Percentiles rank a stretch among this genome's conserved stretches.
These are phyloP conservation scores for Drosophila paracracens DNA, from an alignment of 2,888 invertebrate genomes.

Conservation along the genomic window DNA sequence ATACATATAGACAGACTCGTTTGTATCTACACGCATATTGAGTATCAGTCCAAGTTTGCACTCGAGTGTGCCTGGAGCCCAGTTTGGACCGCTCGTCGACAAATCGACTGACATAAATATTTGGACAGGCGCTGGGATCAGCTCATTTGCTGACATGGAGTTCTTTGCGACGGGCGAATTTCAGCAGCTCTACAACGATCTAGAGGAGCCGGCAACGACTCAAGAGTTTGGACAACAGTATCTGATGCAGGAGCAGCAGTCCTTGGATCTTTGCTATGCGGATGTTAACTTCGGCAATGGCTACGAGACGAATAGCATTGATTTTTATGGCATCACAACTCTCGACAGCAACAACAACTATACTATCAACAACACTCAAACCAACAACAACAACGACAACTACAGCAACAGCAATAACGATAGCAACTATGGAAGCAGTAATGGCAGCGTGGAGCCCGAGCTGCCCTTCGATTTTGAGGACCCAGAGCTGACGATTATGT, in stretches of 20 bases:
- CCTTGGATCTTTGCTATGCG: constrained; percentile 54
- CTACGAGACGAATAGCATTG: constrained; percentile 43
- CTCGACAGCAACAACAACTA: constrained; percentile 57
- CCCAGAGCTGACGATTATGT: constrained; percentile 25
- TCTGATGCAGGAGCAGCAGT: background rate
- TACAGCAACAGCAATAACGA: constrained; percentile 8
- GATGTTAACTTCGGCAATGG: constrained; percentile 49
- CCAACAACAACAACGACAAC: constrained; percentile 14
- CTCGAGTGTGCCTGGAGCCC: constrained; percentile 35
- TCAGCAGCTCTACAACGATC: constrained; percentile 84
- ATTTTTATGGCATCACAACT: constrained; percentile 71
- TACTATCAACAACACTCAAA: constrained; percentile 16
- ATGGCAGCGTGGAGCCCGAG: constrained; percentile 19
- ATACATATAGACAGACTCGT: background rate
- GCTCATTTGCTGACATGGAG: constrained; percentile 79
- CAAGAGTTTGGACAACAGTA: constrained; percentile 20
- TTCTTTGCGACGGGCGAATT: constrained; percentile 85
- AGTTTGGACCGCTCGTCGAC: background rate
- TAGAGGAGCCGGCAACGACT: constrained; percentile 65
- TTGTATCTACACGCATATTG: constrained; percentile 7
- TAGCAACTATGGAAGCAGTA: constrained; percentile 10
- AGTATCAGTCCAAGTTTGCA: constrained; percentile 45
- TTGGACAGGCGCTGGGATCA: constrained; percentile 52
- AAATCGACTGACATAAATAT: constrained; percentile 63
- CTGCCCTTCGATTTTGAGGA: constrained; percentile 42